These are phyloP conservation scores for Phoenicopterus ruber DNA, from an alignment of 2,113 vertebrate genomes.

Conservation along the genomic window DNA sequence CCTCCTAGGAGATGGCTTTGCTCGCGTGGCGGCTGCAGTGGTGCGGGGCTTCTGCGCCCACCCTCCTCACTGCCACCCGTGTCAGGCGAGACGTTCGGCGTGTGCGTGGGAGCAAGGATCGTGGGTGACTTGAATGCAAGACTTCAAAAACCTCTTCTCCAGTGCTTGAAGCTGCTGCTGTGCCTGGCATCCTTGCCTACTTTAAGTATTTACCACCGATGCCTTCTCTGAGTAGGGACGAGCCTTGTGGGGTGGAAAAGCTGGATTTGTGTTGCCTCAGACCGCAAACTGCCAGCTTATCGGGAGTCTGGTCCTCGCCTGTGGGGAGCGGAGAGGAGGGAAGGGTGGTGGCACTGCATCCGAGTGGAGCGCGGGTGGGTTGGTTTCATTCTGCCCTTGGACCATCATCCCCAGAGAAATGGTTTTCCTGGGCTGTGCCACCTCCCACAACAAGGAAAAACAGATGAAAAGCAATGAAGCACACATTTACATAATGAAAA, in stretches of 20 bases:
- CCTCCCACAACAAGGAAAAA: conserved; percentile 65
- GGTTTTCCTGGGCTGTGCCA: conserved; percentile 15
- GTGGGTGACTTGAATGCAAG: background rate
- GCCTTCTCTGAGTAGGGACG: background rate
- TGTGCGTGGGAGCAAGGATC: background rate
- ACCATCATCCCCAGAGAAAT: conserved; percentile 13
- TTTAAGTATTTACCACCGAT: background rate
- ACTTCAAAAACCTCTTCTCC: background rate
- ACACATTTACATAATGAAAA: conserved; percentile 77
- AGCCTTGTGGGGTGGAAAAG: background rate
- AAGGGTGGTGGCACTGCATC: background rate
- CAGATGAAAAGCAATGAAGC: conserved; percentile 71
- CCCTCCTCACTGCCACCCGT: fast-evolving
- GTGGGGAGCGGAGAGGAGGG: background rate
- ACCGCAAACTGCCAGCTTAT: background rate
- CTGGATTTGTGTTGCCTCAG: background rate
- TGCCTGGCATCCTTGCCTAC: background rate
- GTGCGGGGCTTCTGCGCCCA: background rate
- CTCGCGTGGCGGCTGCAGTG: fast-evolving
- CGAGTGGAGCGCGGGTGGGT: background rate
- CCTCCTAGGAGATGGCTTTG: background rate
- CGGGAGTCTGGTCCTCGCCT: background rate
- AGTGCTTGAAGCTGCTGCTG: background rate
- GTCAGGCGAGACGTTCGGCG: fast-evolving
- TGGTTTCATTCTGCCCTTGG: background rate